Base-by-base conservation (phyloP, 2,888 invertebrate species). In the Gymnoscelis rufifasciata region DNA sequence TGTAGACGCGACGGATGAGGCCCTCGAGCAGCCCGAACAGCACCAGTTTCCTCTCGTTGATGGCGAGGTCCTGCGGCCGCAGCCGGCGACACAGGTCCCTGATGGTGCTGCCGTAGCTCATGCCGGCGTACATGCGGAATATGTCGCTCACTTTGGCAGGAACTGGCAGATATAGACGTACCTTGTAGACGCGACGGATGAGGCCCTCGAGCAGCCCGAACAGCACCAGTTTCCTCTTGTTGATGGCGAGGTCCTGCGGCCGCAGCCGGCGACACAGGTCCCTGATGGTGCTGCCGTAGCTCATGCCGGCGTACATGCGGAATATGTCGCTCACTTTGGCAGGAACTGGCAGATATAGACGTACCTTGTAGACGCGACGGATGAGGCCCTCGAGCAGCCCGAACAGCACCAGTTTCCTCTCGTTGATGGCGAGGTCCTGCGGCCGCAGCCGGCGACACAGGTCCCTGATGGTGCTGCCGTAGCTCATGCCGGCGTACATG, bases 321-420 rank as follows among this genome's bases (percentile, higher is more conserved):
- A 94, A 93, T 56, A 95, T 89, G 68, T 5, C 19, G 19, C 19
- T 19, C 5, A 19, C 5, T n/a, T n/a, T n/a, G n/a, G n/a, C n/a
- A n/a, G 19, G 19, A 19, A 2, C 19, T 33, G 10, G 7, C 5
- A n/a, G 14, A 27, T 27, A 19, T n/a, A n/a, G n/a, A n/a, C 3
- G 2, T 41, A 92, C 93, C 89, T 95, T 95, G 62, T 96, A 93
- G 0, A 97, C 91, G 56, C 95, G 88, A 24, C 95, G 88, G 46
- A 97, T 95, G 4, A 96, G 87, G 0, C 94, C 94, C 69, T 96
- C 93, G 3, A 96, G 90, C n/a, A 96, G 87, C 0, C 96, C 97
- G 76, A 96, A 97, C 60, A 96, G 94, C 40, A 97, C 93, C 37
- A 97, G 89, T 66, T 93, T 93, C 57, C 95, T 88, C 81, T 95